phyloP scores from a whole-genome alignment of 1,140 invertebrate species.

The Wasmannia auropunctata region DNA sequence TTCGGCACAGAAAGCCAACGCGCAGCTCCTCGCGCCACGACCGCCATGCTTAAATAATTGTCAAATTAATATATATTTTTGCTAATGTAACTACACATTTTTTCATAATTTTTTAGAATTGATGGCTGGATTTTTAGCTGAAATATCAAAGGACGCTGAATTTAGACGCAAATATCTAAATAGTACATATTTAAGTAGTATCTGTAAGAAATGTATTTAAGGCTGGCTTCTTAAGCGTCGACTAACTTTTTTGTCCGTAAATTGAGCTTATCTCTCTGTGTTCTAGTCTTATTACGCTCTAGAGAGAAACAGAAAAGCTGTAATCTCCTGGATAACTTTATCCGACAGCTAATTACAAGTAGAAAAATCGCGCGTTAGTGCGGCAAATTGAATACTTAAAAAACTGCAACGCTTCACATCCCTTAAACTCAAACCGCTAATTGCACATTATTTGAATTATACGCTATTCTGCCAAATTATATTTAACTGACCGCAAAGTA shows the following conservation, averaged over 20 bases:
- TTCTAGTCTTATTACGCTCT: slow-evolving; percentile 9
- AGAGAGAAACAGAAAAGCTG: slow-evolving; percentile 3
- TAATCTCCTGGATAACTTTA: slow-evolving; percentile 7
- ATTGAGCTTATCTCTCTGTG: slow-evolving; percentile 9
- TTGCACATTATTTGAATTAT: neutral
- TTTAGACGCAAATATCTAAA: neutral
- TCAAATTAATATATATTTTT: neutral
- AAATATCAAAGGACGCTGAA: neutral
- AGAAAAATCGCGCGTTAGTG: slow-evolving; percentile 8
- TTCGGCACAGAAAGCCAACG: no score
- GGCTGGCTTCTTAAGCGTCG: neutral
- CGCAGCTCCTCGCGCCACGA: no score
- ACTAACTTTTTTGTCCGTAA: slow-evolving; percentile 7
- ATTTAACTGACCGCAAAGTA: neutral
- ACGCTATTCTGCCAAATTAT: neutral
- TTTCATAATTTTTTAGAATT: neutral
- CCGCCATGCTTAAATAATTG: no score
- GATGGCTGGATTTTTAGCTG: neutral
- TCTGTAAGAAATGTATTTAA: slow-evolving; percentile 15
- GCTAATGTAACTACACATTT: neutral
- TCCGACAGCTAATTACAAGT: slow-evolving; percentile 1
- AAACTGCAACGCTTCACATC: neutral
- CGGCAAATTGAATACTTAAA: slow-evolving; percentile 30
- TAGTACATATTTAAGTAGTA: neutral
- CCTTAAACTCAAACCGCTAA: neutral